Evolutionary conservation across 2,888 invertebrate species (phyloP), one percentile per base, ranked within the genome.

Genomic region (Micropterix aruncella): DNA sequence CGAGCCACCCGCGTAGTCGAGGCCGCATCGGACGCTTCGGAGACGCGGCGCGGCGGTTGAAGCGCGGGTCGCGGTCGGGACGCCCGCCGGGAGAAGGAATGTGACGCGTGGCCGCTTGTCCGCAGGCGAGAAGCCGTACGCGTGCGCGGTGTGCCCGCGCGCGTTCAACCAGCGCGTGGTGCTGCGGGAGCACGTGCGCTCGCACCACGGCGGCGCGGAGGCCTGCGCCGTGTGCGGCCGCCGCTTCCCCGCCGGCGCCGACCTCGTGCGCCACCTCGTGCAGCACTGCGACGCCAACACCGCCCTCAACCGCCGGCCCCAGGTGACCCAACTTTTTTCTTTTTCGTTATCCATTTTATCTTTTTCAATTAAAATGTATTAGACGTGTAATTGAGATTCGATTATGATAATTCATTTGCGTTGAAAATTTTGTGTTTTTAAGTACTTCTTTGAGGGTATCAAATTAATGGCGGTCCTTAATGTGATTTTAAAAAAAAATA

Each of bases 81-180:
- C n/a, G n/a, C n/a, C n/a, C n/a, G n/a, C n/a, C n/a, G n/a, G n/a
- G n/a, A n/a, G n/a, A n/a, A n/a, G n/a, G n/a, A n/a, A n/a, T n/a
- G n/a, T n/a, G n/a, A n/a, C n/a, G n/a, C n/a, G n/a, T n/a, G n/a
- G n/a, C n/a, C n/a, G n/a, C n/a, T n/a, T n/a, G n/a, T n/a, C n/a
- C n/a, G n/a, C 54, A 73, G 76, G 83, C 17, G 86, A 87, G 57
- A 89, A 89, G 57, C 89, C 89, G 0, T 89, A 89, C 57, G 88
- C 84, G 5, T 89, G 89, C 57, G 85, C 88, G 0, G 87, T 89
- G 39, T 89, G 89, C 54, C 85, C 87, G 15, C 77, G 88, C 47
- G 89, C 89, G 18, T 89, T 89, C 62, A 89, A 89, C 67, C 89
- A 89, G 60, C 77, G 87, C 52, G 88, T 89, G 1, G 89, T 89